phyloP scores from a whole-genome alignment of 2,888 invertebrate species.

The Drosophila nr. perissopoda region DNA sequence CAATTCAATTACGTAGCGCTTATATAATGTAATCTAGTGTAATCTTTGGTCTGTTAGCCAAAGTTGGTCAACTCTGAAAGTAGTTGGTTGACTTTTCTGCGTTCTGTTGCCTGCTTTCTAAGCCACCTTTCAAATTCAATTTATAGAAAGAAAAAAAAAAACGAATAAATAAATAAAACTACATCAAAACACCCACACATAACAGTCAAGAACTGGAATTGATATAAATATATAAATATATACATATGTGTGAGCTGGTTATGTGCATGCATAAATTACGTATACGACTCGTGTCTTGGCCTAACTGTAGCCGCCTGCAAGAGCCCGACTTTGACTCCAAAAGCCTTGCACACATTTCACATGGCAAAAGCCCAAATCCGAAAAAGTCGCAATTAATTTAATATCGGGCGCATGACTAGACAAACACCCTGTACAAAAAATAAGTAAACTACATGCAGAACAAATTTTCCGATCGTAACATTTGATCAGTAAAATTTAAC shows the following conservation, averaged over 20 bases:
- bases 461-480: background rate
- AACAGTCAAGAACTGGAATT: constrained; percentile 62
- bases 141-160: constrained; percentile 40
- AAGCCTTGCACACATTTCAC: constrained; percentile 60
- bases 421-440: constrained; percentile 18
- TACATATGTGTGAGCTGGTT: constrained; percentile 10
- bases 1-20: constrained; percentile 62
- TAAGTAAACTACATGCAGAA: background rate
- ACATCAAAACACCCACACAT: constrained; percentile 49
- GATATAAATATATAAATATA: constrained; percentile 55
- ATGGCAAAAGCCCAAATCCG: constrained; percentile 15
- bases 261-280: constrained; percentile 80
- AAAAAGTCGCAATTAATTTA: background rate
- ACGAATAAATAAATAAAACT: constrained; percentile 8
- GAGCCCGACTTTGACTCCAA: constrained; percentile 29
- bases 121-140: constrained; percentile 78
- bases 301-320: constrained; percentile 45
- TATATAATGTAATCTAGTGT: constrained; percentile 68
- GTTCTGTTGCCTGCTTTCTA: constrained; percentile 56
- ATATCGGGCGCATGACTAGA: background rate
- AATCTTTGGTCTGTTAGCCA: constrained; percentile 51
- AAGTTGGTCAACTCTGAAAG: constrained; percentile 79
- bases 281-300: constrained; percentile 67
- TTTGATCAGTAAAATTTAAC: background rate
- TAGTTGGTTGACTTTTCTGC: constrained; percentile 72